Conservation (phyloP, 2,797 vertebrate species). For the Parambassis ranga region DNA sequence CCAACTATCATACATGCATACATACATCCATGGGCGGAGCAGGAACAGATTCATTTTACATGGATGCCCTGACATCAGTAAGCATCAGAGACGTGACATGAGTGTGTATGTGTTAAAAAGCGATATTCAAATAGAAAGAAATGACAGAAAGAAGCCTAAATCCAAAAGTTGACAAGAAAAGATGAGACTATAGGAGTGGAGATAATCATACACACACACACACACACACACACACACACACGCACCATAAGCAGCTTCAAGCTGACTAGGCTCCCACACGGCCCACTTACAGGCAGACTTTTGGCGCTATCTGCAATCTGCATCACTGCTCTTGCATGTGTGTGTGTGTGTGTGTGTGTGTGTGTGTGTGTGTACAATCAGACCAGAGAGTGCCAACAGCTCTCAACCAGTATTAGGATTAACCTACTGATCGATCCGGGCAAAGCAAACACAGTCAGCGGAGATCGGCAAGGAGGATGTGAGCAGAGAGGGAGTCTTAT, state of each 20-base stretch:
- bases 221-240: constrained; percentile 7
- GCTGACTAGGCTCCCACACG: constrained; percentile 43
- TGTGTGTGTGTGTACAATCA: constrained; percentile 2
- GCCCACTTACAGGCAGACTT: constrained; percentile 49
- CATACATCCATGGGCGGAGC: not conserved
- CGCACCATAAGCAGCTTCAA: constrained; percentile 27
- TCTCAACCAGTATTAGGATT: constrained; percentile 59
- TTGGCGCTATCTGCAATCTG: constrained; percentile 39
- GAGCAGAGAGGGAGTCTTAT: not conserved
- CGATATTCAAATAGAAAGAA: not conserved
- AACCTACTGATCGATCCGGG: constrained; percentile 55
- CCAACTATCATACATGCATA: not conserved
- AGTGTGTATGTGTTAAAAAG: not conserved
- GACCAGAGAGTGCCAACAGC: constrained; percentile 39
- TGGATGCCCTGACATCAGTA: not conserved
- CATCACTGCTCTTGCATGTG: constrained; percentile 26
- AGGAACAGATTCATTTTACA: constrained; percentile 16
- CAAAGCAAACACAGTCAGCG: constrained; percentile 29
- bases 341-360: not conserved
- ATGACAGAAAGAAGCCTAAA: not conserved
- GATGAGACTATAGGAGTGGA: not conserved
- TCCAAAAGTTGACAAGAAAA: not conserved
- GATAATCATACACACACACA: constrained; percentile 7
- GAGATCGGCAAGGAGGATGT: not conserved
- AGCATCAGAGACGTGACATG: not conserved